These are phyloP conservation scores for Muschampia plurimacula DNA, from an alignment of 2,888 invertebrate genomes.

Conservation along the genomic window DNA sequence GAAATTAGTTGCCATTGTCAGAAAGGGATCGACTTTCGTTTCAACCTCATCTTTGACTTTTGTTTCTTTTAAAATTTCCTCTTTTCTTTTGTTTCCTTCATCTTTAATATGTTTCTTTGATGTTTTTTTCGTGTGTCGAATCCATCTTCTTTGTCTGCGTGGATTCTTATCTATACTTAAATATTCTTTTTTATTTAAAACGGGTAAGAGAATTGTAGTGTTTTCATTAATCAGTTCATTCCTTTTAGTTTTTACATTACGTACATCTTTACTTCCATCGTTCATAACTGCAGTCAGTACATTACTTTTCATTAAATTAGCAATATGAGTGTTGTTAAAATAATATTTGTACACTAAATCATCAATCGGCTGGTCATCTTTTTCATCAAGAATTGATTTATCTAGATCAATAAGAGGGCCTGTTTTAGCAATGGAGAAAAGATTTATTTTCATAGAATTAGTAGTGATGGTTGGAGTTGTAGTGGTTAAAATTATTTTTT, in stretches of 20 bases:
- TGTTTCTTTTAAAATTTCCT: not conserved
- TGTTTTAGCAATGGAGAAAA: slow-evolving; percentile 65
- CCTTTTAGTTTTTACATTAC: slow-evolving; percentile 62
- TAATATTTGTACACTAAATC: slow-evolving; percentile 79
- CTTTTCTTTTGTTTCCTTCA: not conserved
- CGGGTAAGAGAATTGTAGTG: slow-evolving; percentile 63
- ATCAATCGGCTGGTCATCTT: slow-evolving; percentile 71
- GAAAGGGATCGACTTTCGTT: slow-evolving; percentile 58
- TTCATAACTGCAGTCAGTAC: slow-evolving; percentile 58
- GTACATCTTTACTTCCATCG: slow-evolving; percentile 48
- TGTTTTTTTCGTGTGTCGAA: slow-evolving; percentile 56
- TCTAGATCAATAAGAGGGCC: slow-evolving; percentile 64
- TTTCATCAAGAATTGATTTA: slow-evolving; percentile 69
- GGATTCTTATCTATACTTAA: slow-evolving; percentile 25
- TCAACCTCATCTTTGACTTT: slow-evolving; percentile 34
- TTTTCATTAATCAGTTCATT: slow-evolving; percentile 50
- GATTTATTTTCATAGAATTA: slow-evolving; percentile 71
- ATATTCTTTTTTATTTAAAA: slow-evolving; percentile 50
- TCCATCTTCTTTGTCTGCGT: slow-evolving; percentile 68
- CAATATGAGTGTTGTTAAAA: slow-evolving; percentile 78
- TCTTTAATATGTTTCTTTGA: slow-evolving; percentile 40
- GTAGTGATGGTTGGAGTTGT: slow-evolving; percentile 50
- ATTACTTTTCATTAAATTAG: slow-evolving; percentile 70
- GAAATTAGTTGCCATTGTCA: slow-evolving; percentile 68
- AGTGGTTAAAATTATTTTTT: slow-evolving; percentile 45